Conservation (phyloP, 2,113 vertebrate genomes). For the Romanogobio albipinnatus region DNA sequence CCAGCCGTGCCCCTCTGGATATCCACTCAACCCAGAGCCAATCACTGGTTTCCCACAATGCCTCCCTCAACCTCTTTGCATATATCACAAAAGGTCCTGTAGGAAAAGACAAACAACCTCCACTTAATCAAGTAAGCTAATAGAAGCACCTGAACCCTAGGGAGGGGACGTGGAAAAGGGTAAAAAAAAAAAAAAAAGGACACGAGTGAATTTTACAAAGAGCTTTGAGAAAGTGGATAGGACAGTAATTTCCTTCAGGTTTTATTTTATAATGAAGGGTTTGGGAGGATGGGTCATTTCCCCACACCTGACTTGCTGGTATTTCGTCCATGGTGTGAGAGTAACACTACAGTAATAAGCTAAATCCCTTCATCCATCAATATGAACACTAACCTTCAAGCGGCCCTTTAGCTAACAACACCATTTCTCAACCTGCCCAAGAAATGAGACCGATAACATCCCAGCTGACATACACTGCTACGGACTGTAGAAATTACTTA, state of each 20-base stretch:
- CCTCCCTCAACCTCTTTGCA: neutral
- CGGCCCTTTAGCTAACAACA: constrained; percentile 41
- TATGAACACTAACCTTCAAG: constrained; percentile 35
- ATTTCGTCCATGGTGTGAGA: constrained; percentile 5
- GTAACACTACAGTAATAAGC: constrained; percentile 5
- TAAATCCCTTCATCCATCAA: constrained; percentile 32
- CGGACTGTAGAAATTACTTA: constrained; percentile 9
- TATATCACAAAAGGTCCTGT: neutral
- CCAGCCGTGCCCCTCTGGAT: neutral
- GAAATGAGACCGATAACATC: constrained; percentile 39
- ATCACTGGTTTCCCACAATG: constrained; percentile 23
- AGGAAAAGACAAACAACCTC: constrained; percentile 25
- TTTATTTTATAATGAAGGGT: constrained; percentile 12
- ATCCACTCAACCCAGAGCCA: neutral
- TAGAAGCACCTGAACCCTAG: constrained; percentile 3
- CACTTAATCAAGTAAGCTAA: constrained; percentile 30
- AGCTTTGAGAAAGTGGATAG: constrained; percentile 13
- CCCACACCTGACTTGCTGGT: constrained; percentile 11
- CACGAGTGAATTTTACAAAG: constrained; percentile 3
- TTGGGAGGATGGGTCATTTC: neutral
- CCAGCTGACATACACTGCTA: neutral
- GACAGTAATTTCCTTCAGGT: constrained; percentile 25
- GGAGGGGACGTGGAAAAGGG: neutral
- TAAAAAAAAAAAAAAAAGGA: constrained; percentile 9
- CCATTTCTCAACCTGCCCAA: constrained; percentile 34